phyloP scores from a whole-genome alignment of 2,888 invertebrate genomes.

The Parapristionchus giblindavisi region DNA sequence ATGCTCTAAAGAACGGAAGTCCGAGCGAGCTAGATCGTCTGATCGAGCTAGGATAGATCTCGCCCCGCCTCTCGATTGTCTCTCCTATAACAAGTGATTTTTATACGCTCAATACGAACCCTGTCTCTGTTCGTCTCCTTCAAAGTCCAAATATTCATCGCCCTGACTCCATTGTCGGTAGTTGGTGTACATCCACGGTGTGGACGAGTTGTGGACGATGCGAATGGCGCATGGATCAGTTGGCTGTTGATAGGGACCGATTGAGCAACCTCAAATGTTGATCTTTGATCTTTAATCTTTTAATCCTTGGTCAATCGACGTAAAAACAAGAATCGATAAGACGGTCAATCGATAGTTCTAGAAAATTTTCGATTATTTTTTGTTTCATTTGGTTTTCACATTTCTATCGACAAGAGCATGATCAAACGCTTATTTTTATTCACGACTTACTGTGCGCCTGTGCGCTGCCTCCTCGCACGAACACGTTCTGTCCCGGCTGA shows the following conservation, averaged over 20 bases:
- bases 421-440: background rate
- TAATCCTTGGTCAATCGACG: background rate
- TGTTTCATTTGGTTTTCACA: no score
- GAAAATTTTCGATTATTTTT: background rate
- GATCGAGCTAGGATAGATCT: no score
- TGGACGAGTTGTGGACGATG: slow-evolving; percentile 59
- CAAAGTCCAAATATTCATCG: slow-evolving; percentile 63
- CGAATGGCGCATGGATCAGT: slow-evolving; percentile 60
- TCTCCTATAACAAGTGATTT: no score
- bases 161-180: slow-evolving; percentile 62
- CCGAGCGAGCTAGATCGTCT: no score
- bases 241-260: slow-evolving; percentile 62
- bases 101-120: slow-evolving; percentile 49
- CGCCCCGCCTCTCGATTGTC: no score
- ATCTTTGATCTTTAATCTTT: no score
- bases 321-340: background rate
- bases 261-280: slow-evolving; percentile 66
- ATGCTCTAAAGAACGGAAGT: no score
- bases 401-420: no score
- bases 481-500: slow-evolving; percentile 71
- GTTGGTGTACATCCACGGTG: slow-evolving; percentile 54
- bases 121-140: slow-evolving; percentile 62
- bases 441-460: slow-evolving; percentile 14
- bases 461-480: slow-evolving; percentile 71
- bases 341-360: no score